Percentiles rank a stretch among this genome's conserved stretches.
phyloP scores from a whole-genome alignment of 2,113 vertebrate genomes.

The Zootoca vivipara region DNA sequence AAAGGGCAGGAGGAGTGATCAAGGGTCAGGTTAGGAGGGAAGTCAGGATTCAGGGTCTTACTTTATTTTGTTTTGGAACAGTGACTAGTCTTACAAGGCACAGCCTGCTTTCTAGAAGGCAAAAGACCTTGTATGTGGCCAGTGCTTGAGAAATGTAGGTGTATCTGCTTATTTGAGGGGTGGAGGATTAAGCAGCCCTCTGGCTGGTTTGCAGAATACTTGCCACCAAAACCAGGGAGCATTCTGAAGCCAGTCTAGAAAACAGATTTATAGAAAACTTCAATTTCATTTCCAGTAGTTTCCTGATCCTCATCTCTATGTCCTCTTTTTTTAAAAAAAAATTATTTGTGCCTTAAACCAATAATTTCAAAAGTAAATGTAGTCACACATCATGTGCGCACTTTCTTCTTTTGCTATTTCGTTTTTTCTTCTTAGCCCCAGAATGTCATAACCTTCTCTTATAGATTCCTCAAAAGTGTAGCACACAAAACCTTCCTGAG shows the following conservation, averaged over 20 bases:
- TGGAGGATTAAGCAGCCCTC: not conserved
- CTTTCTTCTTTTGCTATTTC: slow-evolving; percentile 45
- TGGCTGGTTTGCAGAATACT: slow-evolving; percentile 24
- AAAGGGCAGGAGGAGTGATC: slow-evolving; percentile 39
- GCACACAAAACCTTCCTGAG: slow-evolving; percentile 12
- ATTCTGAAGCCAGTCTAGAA: slow-evolving; percentile 32
- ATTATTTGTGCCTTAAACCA: slow-evolving; percentile 82
- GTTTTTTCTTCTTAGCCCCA: slow-evolving; percentile 42
- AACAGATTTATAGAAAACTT: slow-evolving; percentile 48
- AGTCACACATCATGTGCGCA: slow-evolving; percentile 60
- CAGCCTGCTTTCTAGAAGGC: slow-evolving; percentile 29
- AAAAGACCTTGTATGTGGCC: slow-evolving; percentile 37
- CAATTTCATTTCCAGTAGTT: slow-evolving; percentile 30
- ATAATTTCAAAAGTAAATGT: slow-evolving; percentile 73
- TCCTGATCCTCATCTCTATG: slow-evolving; percentile 35
- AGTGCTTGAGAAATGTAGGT: not conserved
- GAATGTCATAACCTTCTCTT: slow-evolving; percentile 27
- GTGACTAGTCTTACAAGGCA: slow-evolving; percentile 33
- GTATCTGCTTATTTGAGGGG: slow-evolving; percentile 1
- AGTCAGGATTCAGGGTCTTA: slow-evolving; percentile 34
- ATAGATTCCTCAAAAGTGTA: slow-evolving; percentile 32
- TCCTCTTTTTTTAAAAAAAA: slow-evolving; percentile 64
- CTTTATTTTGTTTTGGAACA: slow-evolving; percentile 33
- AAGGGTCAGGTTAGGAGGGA: slow-evolving; percentile 8
- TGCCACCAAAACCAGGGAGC: not conserved